A percentile compares a stretch with the other conserved stretches of the same genome.
Conservation (phyloP, 2,797 vertebrate genomes). For the Acestrorhynchus altus region DNA sequence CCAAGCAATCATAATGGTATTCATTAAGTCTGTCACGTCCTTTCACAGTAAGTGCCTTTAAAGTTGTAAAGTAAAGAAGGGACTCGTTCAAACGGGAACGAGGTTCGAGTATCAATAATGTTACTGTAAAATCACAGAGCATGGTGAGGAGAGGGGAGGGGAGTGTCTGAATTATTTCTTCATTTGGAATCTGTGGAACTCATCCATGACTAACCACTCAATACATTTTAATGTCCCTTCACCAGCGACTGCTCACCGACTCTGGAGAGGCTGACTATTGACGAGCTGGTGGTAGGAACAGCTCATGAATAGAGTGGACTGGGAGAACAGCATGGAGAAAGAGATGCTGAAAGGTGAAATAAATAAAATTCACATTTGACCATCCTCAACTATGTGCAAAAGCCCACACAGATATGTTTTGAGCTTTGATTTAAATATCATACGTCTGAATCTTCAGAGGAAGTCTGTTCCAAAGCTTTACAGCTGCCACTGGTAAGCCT, state of each 20-base stretch:
- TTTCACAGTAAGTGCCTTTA: background rate
- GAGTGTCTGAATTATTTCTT: constrained; percentile 26
- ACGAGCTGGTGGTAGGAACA: constrained; percentile 24
- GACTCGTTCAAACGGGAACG: background rate
- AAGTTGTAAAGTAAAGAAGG: background rate
- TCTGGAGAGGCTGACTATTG: constrained; percentile 21
- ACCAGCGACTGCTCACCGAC: constrained; percentile 7
- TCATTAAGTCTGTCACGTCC: background rate
- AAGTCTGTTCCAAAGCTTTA: no score
- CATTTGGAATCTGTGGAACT: constrained; percentile 24
- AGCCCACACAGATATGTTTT: no score
- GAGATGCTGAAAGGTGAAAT: background rate
- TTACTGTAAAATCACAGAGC: constrained; percentile 19
- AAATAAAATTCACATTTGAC: no score
- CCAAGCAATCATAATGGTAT: constrained; percentile 20
- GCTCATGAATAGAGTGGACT: no score
- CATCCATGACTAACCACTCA: constrained; percentile 25
- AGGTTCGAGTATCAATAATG: constrained; percentile 29
- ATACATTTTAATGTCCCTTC: constrained; percentile 27
- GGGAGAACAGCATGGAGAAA: background rate
- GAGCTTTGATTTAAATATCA: no score
- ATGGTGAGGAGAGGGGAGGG: background rate
- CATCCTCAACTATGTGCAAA: no score
- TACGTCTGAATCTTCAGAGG: no score
- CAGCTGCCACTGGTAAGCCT: no score